A percentile compares a stretch with the other conserved stretches of the same genome.
Evolutionary conservation across 1,140 invertebrate species (phyloP).

Genomic region (Drosophila athabasca): DNA sequence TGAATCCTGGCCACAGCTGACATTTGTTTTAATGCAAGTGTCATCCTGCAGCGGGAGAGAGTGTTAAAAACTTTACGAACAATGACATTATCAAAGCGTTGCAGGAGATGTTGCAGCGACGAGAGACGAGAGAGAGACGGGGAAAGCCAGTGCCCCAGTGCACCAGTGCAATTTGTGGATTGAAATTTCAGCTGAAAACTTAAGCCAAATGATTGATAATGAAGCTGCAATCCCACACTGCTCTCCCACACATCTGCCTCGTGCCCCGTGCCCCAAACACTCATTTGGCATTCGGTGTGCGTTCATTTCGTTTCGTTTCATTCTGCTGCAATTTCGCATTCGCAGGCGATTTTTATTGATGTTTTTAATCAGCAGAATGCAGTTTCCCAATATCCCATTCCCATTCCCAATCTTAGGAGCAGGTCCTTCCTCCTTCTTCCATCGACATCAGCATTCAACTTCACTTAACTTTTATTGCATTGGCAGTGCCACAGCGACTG

Average conservation of each 20-base stretch:
- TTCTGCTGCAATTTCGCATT: slow-evolving; percentile 73
- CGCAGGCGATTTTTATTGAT: slow-evolving; percentile 76
- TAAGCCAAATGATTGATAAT: too few relatives aligned
- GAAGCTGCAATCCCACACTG: too few relatives aligned
- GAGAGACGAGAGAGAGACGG: too few relatives aligned
- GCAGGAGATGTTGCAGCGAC: slow-evolving; percentile 19
- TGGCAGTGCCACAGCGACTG: slow-evolving; percentile 5
- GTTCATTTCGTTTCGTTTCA: slow-evolving; percentile 38
- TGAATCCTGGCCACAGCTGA: slow-evolving; percentile 53
- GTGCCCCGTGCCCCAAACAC: slow-evolving; percentile 21
- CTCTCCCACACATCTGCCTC: too few relatives aligned
- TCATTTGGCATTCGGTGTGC: slow-evolving; percentile 73
- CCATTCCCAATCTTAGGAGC: not conserved
- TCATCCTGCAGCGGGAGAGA: slow-evolving; percentile 52
- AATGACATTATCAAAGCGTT: slow-evolving; percentile 72
- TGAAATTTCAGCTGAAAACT: too few relatives aligned
- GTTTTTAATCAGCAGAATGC: slow-evolving; percentile 75
- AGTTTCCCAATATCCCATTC: not conserved
- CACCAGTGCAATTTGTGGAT: too few relatives aligned
- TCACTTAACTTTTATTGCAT: slow-evolving; percentile 79
- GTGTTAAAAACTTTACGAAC: slow-evolving; percentile 56
- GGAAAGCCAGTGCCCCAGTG: too few relatives aligned
- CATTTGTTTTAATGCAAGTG: slow-evolving; percentile 78
- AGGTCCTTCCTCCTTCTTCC: slow-evolving; percentile 12
- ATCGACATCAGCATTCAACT: slow-evolving; percentile 58